phyloP scores from a whole-genome alignment of 2,113 vertebrate species.

The Eulemur macaco region DNA sequence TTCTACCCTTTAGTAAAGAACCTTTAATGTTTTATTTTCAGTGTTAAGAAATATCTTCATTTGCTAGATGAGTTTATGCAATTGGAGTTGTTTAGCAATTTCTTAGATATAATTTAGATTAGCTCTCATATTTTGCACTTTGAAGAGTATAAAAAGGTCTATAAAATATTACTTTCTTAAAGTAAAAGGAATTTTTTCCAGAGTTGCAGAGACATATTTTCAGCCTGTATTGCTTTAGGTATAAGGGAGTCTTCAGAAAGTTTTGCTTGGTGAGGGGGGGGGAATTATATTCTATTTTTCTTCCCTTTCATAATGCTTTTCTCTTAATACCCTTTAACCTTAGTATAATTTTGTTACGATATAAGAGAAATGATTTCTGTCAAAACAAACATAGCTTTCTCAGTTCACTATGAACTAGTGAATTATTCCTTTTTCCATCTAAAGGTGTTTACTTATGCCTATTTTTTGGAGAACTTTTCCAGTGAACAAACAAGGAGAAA shows the following conservation, averaged over 20 bases:
- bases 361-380: background rate
- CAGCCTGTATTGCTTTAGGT: background rate
- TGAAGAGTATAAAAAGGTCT: conserved; percentile 1
- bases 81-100: background rate
- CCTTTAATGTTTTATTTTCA: background rate
- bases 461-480: background rate
- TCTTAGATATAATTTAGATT: conserved; percentile 31
- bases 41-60: background rate
- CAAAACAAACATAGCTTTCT: background rate
- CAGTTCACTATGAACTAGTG: conserved; percentile 8
- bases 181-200: conserved; percentile 2
- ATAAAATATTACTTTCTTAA: conserved; percentile 20
- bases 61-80: background rate
- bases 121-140: background rate
- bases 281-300: background rate
- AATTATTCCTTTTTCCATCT: conserved; percentile 21
- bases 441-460: background rate
- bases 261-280: background rate
- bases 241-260: background rate
- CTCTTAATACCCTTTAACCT: background rate
- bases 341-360: conserved; percentile 22
- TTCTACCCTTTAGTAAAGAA: background rate
- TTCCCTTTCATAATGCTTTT: background rate
- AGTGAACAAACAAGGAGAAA: conserved; percentile 39
- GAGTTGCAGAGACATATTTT: background rate